Base-by-base conservation (phyloP, 2,797 vertebrate species). In the Micrastur ruficollis region DNA sequence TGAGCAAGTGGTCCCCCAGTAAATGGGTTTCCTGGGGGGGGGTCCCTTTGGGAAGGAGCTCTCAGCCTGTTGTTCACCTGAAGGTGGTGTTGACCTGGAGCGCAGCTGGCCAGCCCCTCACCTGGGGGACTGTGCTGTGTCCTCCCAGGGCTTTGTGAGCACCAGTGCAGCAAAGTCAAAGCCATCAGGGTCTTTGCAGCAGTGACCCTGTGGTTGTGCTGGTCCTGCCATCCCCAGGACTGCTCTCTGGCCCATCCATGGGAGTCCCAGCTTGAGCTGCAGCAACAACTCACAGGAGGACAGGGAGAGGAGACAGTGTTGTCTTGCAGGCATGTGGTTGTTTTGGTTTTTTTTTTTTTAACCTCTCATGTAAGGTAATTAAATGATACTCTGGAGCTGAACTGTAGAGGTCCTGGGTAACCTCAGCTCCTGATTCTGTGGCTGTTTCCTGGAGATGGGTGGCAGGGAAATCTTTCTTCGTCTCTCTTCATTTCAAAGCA, bases 111-210 rank as follows among this genome's bases (percentile, higher is more conserved):
- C 42, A 34, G 50, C 29, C 14, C 16, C n/a, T 29, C 23, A 6
- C 8, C 12, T 1, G 0, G 11, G 66, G 62, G 10, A 6, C 21
- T 27, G n/a, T 29, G 67, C 11, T 31, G 2, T 61, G 27, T 52
- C 63, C 44, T 63, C 26, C 17, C 40, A 21, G 26, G 58, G 7
- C 18, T 44, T 58, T 31, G 38, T 27, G 44, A 20, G 9, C 25
- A 38, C 40, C 42, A 15, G 12, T 9, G 18, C 19, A 40, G 47
- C 32, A 17, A 47, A 63, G 44, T 8, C 16, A 14, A 47, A 86
- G 55, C 17, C 14, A 8, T 1, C 0, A 0, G 22, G 36, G 31
- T 52, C 42, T 29, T 58, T 14, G 26, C 9, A 49, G 19, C 34
- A 56, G 50, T 5, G 3, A 5, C 7, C 25, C 46, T 25, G 42